Evolutionary conservation across 1,140 invertebrate species (phyloP), one percentile per base, ranked within the genome.

Genomic region (Ganaspis sp.): DNA sequence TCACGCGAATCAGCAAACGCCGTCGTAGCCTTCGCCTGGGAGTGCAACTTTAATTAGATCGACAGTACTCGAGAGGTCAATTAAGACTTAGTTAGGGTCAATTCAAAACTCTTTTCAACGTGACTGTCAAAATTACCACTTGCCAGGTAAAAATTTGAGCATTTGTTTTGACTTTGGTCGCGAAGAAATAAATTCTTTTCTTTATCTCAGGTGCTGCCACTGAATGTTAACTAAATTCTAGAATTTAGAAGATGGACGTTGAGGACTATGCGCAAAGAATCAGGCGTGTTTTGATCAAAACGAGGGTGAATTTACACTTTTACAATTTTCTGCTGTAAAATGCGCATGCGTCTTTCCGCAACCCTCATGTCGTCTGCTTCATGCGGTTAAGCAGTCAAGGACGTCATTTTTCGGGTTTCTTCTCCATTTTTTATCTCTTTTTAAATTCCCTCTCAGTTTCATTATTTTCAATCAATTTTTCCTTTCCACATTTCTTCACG

Each of bases 301-400:
- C 74, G 75, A 87, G 87, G 87, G 84, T 88, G 82, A 84, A 81
- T 84, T 87, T 83, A 80, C 72, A 78, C 81, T 54, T 75, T 53
- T 72, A 64, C 58, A 23, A 40, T 23, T 49, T 49, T 6, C n/a
- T 8, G 15, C 1, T 12, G 6, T n/a, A 11, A 12, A 64, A 26
- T 81, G 84, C 87, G 87, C 87, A 85, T 84, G 87, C 82, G 84
- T 75, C 54, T 21, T 58, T 75, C 74, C 70, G 81, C 79, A 79
- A 80, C 76, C 77, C 83, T 73, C 78, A 26, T 40, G 49, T 40
- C 74, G 70, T 54, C 34, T 34, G 34, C 19, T 71, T 12, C 74
- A 75, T 78, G 53, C 76, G 77, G 80, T n/a, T n/a, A n/a, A n/a
- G n/a, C n/a, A n/a, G n/a, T n/a, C 80, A 81, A 81, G 80, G 80